Evolutionary conservation across 2,797 vertebrate species (phyloP).

Genomic region (Arctocebus calabarensis): DNA sequence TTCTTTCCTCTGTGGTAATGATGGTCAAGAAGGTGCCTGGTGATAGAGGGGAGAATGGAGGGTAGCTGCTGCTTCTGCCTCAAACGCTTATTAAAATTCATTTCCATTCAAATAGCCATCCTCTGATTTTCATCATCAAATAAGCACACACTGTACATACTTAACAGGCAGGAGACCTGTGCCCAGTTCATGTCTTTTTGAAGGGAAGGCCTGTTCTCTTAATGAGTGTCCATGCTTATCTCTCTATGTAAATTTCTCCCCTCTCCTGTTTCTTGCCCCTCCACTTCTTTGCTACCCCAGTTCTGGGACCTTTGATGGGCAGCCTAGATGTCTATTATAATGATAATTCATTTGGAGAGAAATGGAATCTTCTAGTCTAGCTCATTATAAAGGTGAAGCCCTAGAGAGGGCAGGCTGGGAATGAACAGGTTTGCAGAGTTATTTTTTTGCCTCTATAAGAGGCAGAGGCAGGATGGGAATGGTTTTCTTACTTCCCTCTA

Average conservation of each 20-base stretch:
- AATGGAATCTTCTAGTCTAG: conserved; percentile 86
- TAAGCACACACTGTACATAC: conserved; percentile 75
- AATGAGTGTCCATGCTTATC: conserved; percentile 81
- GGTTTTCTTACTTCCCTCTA: conserved; percentile 3
- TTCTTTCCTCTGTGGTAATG: conserved; percentile 71
- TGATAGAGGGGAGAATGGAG: conserved; percentile 66
- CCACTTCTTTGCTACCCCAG: neutral
- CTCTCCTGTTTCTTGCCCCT: neutral
- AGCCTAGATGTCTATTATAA: conserved; percentile 79
- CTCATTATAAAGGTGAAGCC: conserved; percentile 88
- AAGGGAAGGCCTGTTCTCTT: conserved; percentile 82
- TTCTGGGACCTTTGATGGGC: conserved; percentile 81
- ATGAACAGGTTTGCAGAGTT: conserved; percentile 85
- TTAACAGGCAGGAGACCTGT: conserved; percentile 70
- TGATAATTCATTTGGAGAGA: conserved; percentile 86
- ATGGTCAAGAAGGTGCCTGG: conserved; percentile 74
- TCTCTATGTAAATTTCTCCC: conserved; percentile 66
- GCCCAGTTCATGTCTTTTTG: conserved; percentile 75
- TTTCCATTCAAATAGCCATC: conserved; percentile 73
- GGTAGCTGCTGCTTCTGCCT: conserved; percentile 63
- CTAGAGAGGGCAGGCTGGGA: conserved; percentile 86
- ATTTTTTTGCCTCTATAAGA: conserved; percentile 76
- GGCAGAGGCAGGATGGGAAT: conserved; percentile 59
- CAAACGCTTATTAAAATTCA: conserved; percentile 79
- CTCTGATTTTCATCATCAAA: conserved; percentile 68